A percentile compares a stretch with the other conserved stretches of the same genome.
Conservation (phyloP, 2,797 vertebrate species). For the Periparus ater region DNA sequence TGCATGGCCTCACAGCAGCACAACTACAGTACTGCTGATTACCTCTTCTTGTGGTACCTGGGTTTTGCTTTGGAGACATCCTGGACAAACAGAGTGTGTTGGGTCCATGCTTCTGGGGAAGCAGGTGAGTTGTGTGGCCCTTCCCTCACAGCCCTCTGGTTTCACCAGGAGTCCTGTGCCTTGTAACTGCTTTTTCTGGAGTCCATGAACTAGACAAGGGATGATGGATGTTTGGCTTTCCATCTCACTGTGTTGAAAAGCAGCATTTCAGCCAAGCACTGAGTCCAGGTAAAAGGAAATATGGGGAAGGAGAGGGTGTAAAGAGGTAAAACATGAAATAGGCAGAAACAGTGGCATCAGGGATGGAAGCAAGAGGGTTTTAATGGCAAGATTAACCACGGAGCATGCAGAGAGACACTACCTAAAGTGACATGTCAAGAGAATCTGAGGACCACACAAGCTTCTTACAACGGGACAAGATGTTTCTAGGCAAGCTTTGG, state of each 20-base stretch:
- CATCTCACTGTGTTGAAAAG: neutral
- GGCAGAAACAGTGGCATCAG: neutral
- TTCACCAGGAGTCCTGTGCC: neutral
- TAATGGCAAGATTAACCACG: neutral
- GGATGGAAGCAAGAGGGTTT: neutral
- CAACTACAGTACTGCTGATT: neutral
- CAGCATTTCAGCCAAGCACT: neutral
- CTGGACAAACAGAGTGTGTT: neutral
- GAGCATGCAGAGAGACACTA: neutral
- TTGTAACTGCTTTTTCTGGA: neutral
- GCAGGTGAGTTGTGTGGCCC: neutral
- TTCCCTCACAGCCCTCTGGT: neutral
- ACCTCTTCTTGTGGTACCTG: neutral
- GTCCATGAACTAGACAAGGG: neutral
- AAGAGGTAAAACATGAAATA: neutral
- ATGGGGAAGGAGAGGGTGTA: neutral
- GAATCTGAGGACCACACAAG: neutral
- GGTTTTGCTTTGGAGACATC: neutral
- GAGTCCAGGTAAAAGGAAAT: neutral
- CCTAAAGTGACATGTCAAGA: neutral
- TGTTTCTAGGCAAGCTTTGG: neutral
- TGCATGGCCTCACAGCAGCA: neutral
- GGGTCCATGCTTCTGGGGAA: neutral
- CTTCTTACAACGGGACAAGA: neutral
- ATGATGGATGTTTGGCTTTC: neutral